Evolutionary conservation across 2,888 invertebrate species (phyloP).

Genomic region (Druceiella hillmani): DNA sequence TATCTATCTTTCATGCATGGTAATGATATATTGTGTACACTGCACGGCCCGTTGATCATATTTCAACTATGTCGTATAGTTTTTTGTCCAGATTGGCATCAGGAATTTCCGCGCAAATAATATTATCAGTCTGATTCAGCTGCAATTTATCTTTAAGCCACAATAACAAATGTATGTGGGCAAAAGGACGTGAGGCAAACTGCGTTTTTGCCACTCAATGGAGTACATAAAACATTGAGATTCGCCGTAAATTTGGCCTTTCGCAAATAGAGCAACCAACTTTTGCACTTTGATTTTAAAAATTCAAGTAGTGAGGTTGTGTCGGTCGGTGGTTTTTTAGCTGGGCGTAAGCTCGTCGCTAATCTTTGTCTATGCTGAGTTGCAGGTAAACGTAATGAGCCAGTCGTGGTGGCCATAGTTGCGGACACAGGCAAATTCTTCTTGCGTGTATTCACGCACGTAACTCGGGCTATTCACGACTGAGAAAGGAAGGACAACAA

Average conservation of each 20-base stretch:
- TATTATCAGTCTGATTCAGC: constrained; percentile 29
- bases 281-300: constrained; percentile 26
- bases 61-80: constrained; percentile 20
- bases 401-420: constrained; percentile 28
- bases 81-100: constrained; percentile 21
- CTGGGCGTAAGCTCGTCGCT: constrained; percentile 16
- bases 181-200: constrained; percentile 16
- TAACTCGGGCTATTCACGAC: constrained; percentile 24
- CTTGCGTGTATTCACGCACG: constrained; percentile 26
- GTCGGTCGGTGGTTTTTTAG: constrained; percentile 24
- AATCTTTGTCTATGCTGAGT: constrained; percentile 27
- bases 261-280: constrained; percentile 21
- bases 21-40: constrained; percentile 8
- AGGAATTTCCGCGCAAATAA: constrained; percentile 31
- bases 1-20: constrained; percentile 26
- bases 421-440: constrained; percentile 29
- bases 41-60: constrained; percentile 6
- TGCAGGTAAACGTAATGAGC: constrained; percentile 24
- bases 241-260: constrained; percentile 24
- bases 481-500: constrained; percentile 28
- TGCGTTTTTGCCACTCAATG: constrained; percentile 21
- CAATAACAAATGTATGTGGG: constrained; percentile 19
- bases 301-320: constrained; percentile 27
- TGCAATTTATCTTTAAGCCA: constrained; percentile 28
- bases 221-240: constrained; percentile 22